phyloP scores from a whole-genome alignment of 35 echinoderm and acorn worm species.

The Antedon bifida region DNA sequence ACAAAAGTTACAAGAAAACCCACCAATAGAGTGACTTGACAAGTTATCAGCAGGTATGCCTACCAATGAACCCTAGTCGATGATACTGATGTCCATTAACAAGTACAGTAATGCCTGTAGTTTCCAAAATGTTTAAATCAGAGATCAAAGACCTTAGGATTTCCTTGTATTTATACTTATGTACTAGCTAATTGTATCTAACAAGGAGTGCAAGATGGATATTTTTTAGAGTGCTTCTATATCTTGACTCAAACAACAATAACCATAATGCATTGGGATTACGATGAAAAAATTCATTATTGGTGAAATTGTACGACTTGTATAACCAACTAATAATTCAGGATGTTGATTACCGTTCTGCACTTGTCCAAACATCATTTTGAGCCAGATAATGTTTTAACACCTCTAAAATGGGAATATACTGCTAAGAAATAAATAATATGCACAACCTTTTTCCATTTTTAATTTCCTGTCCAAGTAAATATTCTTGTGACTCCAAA shows the following conservation, averaged over 20 bases:
- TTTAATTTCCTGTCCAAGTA: neutral
- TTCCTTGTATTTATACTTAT: neutral
- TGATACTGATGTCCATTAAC: neutral
- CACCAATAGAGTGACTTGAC: neutral
- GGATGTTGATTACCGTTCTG: neutral
- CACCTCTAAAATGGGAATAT: neutral
- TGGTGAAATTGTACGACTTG: constrained; percentile 4
- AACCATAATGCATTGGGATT: constrained; percentile 13
- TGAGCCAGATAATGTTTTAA: neutral
- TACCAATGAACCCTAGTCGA: neutral
- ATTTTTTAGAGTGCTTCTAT: neutral
- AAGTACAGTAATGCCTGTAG: neutral
- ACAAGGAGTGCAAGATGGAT: neutral
- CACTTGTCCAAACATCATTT: neutral
- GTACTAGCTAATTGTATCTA: neutral
- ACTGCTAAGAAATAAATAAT: neutral
- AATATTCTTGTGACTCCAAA: neutral
- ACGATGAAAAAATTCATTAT: constrained; percentile 7
- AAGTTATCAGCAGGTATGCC: neutral
- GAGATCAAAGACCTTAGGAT: neutral
- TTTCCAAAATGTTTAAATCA: neutral
- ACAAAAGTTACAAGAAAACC: neutral
- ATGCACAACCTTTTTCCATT: neutral
- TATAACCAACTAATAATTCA: constrained; percentile 11
- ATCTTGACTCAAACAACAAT: neutral